Evolutionary conservation across 2,797 vertebrate genomes (phyloP).

Genomic region (Gadopsis bispinosus): DNA sequence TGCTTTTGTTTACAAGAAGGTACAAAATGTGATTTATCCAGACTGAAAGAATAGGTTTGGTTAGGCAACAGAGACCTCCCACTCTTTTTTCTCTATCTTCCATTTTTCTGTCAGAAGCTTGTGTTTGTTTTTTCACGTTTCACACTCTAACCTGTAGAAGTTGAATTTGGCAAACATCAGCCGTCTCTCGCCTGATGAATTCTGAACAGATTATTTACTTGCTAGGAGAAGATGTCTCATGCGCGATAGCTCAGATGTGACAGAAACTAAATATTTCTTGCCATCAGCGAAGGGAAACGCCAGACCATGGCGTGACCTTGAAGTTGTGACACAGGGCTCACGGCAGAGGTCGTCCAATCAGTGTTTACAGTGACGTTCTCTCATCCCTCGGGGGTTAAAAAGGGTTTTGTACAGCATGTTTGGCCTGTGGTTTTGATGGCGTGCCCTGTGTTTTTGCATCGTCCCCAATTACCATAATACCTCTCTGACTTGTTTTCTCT

Average conservation of each 20-base stretch:
- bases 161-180: not conserved
- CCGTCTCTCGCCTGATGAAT: not conserved
- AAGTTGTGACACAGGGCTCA: conserved; percentile 32
- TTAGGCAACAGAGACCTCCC: not conserved
- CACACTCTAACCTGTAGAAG: not conserved
- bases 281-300: conserved; percentile 3
- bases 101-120: not conserved
- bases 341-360: conserved; percentile 41
- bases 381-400: conserved; percentile 11
- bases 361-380: conserved; percentile 22
- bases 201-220: not conserved
- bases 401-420: conserved; percentile 7
- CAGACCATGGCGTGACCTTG: conserved; percentile 57
- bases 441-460: not conserved
- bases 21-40: not conserved
- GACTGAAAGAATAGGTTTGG: not conserved
- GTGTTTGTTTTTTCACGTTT: not conserved
- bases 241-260: not conserved
- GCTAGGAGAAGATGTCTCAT: not conserved
- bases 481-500: not conserved
- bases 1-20: not conserved
- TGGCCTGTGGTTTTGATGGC: not conserved
- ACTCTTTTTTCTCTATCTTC: not conserved
- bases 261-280: not conserved
- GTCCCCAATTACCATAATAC: not conserved